phyloP scores from a whole-genome alignment of 2,797 vertebrate species.

The Sebastes melanostomus region DNA sequence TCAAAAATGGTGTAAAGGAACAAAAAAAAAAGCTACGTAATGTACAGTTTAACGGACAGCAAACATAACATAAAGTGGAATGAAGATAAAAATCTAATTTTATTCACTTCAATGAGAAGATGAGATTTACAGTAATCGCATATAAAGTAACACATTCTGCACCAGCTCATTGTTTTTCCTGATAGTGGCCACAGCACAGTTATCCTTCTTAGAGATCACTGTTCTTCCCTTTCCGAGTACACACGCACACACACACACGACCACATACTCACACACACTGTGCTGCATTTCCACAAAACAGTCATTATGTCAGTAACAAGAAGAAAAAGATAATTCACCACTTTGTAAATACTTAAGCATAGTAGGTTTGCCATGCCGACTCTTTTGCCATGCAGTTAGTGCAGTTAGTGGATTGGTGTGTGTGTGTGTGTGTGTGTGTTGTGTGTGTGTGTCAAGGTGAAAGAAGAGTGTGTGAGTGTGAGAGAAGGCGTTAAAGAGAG shows the following conservation, averaged over 20 bases:
- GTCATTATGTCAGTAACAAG: constrained; percentile 12
- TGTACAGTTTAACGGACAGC: background rate
- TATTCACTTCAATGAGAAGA: background rate
- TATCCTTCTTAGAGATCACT: constrained; percentile 6
- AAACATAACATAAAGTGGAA: background rate
- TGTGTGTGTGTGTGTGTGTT: background rate
- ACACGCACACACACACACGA: background rate
- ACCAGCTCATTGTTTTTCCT: constrained; percentile 1
- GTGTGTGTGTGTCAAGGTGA: background rate
- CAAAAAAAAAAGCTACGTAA: background rate
- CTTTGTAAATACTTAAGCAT: constrained; percentile 27
- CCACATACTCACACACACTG: background rate
- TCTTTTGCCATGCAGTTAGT: constrained; percentile 15
- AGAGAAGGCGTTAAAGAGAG: background rate
- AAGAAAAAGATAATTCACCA: background rate
- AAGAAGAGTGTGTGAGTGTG: background rate
- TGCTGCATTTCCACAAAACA: constrained; percentile 12
- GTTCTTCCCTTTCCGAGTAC: constrained; percentile 17
- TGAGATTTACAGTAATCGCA: constrained; percentile 21
- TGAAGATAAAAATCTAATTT: background rate
- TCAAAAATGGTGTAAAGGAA: background rate
- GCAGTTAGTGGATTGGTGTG: background rate
- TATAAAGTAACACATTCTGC: constrained; percentile 3
- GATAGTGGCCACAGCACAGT: background rate
- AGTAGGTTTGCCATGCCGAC: constrained; percentile 4